A percentile compares a stretch with the other conserved stretches of the same genome.
Evolutionary conservation across 2,113 vertebrate species (phyloP).

Genomic region (Rhea americana): DNA sequence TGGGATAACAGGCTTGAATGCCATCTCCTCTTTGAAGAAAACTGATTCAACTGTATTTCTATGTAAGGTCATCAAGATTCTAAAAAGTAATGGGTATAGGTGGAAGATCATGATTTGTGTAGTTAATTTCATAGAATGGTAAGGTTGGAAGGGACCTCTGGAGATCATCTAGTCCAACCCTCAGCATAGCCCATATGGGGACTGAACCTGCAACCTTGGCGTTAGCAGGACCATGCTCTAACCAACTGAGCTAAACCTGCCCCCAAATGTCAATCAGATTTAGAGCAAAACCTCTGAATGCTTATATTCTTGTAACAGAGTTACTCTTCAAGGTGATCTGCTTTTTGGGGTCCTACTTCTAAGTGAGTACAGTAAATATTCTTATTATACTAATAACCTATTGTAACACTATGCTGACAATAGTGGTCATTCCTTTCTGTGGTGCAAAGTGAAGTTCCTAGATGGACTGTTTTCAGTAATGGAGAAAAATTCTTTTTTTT

Average conservation of each 20-base stretch:
- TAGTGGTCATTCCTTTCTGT: neutral
- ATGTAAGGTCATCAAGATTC: neutral
- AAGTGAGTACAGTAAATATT: neutral
- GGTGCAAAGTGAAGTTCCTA: neutral
- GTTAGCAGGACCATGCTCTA: no score
- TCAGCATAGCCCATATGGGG: no score
- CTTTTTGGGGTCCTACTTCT: neutral
- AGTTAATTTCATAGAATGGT: neutral
- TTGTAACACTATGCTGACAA: neutral
- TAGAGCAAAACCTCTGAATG: neutral
- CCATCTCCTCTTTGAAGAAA: neutral
- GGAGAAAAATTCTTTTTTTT: neutral
- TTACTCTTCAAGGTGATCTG: neutral
- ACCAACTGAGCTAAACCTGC: no score
- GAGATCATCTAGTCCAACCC: no score
- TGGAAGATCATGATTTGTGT: neutral
- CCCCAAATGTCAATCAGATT: neutral
- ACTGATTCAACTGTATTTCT: neutral
- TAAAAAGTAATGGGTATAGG: neutral
- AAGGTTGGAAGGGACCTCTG: no score
- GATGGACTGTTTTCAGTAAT: no score
- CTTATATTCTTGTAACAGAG: neutral
- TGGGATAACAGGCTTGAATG: neutral
- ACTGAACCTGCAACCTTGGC: no score
- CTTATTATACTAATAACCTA: neutral